A percentile compares a stretch with the other conserved stretches of the same genome.
These are phyloP conservation scores for Norana najaformis DNA, from an alignment of 2,888 invertebrate species.

Conservation along the genomic window DNA sequence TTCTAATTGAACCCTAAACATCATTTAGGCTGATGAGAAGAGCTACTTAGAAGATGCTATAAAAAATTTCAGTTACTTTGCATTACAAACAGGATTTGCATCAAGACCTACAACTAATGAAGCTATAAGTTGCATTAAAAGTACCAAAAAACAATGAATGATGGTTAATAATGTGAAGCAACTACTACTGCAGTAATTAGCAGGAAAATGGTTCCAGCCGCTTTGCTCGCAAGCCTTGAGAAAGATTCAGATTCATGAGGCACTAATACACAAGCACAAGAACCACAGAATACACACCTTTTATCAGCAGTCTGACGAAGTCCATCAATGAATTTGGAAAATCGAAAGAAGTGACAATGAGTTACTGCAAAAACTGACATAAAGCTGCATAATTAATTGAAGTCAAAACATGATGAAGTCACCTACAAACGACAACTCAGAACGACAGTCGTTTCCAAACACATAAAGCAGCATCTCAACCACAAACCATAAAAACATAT, in stretches of 20 bases:
- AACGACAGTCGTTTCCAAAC: not conserved
- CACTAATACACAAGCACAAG: not conserved
- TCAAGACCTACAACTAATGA: not conserved
- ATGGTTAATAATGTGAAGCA: not conserved
- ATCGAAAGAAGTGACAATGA: not conserved
- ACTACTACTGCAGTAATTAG: not conserved
- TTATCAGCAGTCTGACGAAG: not conserved
- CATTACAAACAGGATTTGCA: not conserved
- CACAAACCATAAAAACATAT: not conserved
- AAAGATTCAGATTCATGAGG: not conserved
- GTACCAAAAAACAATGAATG: not conserved
- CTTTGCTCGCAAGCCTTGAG: not conserved
- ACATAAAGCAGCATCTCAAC: too few species aligned
- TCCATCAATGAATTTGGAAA: not conserved
- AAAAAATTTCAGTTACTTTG: not conserved
- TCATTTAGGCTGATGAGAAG: not conserved
- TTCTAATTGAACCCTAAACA: not conserved
- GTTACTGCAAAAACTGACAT: not conserved
- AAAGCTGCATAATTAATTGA: not conserved
- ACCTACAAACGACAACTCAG: not conserved
- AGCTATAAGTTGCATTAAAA: conserved; percentile 4
- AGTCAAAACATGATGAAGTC: not conserved
- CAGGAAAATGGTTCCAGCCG: not conserved
- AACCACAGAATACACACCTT: not conserved
- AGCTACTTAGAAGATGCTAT: not conserved